A percentile compares a stretch with the other conserved stretches of the same genome.
phyloP scores from a whole-genome alignment of 30 jellyfish, hydroid and myxozoan genomes.

The Catostylus mosaicus region DNA sequence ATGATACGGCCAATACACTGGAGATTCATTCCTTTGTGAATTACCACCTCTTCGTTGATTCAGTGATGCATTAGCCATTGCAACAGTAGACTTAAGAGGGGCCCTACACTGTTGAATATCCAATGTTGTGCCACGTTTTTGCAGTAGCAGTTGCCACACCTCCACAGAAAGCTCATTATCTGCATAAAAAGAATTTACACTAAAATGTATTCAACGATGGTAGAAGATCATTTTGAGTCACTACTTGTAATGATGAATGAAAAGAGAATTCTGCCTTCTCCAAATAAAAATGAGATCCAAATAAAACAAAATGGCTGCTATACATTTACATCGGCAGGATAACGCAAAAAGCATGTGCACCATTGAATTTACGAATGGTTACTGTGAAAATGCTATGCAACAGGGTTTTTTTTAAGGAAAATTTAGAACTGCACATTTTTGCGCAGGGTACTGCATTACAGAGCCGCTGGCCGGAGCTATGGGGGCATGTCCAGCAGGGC shows the following conservation, averaged over 20 bases:
- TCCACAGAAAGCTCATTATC: slow-evolving; percentile 26
- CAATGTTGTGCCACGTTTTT: slow-evolving; percentile 25
- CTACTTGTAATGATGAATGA: slow-evolving; percentile 7
- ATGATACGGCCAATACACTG: too few relatives aligned
- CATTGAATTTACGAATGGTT: neutral
- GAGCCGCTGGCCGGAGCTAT: too few relatives aligned
- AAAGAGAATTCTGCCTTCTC: slow-evolving; percentile 9
- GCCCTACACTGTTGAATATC: slow-evolving; percentile 21
- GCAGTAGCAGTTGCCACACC: slow-evolving; percentile 33
- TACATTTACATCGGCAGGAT: neutral
- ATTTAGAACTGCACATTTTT: too few relatives aligned
- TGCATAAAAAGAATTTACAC: slow-evolving; percentile 13
- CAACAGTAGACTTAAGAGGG: too few relatives aligned
- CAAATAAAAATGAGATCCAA: slow-evolving; percentile 8
- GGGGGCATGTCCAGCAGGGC: too few relatives aligned
- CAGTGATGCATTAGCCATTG: too few relatives aligned
- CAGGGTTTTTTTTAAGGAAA: too few relatives aligned
- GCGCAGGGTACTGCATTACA: too few relatives aligned
- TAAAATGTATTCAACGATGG: slow-evolving; percentile 30
- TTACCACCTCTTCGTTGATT: slow-evolving; percentile 25
- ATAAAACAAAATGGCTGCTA: neutral
- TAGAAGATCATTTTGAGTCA: slow-evolving; percentile 38
- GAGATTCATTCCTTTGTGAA: slow-evolving; percentile 2
- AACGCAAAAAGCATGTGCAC: neutral
- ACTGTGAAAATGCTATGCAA: neutral